A percentile compares a stretch with the other conserved stretches of the same genome.
Conservation (phyloP, 2,797 vertebrate genomes). For the Ctenopoma multispine region DNA sequence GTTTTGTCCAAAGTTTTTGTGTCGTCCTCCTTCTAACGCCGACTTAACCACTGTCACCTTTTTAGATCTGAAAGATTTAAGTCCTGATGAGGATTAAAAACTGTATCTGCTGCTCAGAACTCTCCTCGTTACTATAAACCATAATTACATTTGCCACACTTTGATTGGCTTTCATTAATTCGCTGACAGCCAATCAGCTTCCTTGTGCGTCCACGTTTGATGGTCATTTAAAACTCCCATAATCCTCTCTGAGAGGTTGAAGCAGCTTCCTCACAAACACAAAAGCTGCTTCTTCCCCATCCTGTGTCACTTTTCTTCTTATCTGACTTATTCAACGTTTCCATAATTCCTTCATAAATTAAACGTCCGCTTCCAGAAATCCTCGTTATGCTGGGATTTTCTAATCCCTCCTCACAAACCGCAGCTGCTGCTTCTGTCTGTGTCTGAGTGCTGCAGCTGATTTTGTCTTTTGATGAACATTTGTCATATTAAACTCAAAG, state of each 20-base stretch:
- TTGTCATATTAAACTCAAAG: too few relatives aligned
- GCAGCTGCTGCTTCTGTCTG: background rate
- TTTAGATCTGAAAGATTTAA: too few relatives aligned
- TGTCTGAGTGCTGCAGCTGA: background rate
- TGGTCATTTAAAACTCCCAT: constrained; percentile 58
- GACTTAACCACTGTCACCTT: too few relatives aligned
- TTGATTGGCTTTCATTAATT: constrained; percentile 59
- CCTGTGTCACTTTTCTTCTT: constrained; percentile 13
- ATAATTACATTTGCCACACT: constrained; percentile 49
- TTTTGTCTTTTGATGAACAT: too few relatives aligned
- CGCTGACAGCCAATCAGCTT: constrained; percentile 55
- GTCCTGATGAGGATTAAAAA: too few relatives aligned
- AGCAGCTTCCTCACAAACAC: constrained; percentile 9
- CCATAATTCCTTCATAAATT: constrained; percentile 18
- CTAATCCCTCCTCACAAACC: constrained; percentile 17
- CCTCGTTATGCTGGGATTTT: background rate
- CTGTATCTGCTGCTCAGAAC: constrained; percentile 20
- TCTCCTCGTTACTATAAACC: constrained; percentile 6
- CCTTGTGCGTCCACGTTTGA: constrained; percentile 36
- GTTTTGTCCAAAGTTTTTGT: too few relatives aligned
- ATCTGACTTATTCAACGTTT: constrained; percentile 24
- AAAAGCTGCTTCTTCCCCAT: constrained; percentile 1
- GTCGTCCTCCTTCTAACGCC: too few relatives aligned
- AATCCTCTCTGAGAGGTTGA: constrained; percentile 58
- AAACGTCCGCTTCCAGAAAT: background rate